phyloP scores from a whole-genome alignment of 1,140 invertebrate species.

The Manduca sexta region DNA sequence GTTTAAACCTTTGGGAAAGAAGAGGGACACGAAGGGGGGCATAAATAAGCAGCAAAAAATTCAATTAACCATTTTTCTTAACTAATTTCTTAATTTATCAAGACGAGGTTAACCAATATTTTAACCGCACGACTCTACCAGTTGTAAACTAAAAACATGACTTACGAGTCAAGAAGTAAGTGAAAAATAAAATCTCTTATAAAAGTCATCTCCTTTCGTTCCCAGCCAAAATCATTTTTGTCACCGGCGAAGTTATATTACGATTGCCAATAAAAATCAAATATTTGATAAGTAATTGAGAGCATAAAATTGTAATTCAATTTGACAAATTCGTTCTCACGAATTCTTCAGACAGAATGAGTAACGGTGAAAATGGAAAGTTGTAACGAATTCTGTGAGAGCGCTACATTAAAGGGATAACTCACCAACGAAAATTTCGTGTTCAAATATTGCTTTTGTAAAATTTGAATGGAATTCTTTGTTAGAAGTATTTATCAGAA shows the following conservation, averaged over 20 bases:
- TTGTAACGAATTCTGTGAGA: constrained; percentile 16
- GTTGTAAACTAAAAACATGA: too few relatives aligned
- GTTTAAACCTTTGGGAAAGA: too few relatives aligned
- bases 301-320: constrained; percentile 14
- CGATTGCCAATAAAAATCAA: not conserved
- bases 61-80: too few relatives aligned
- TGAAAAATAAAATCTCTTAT: not conserved
- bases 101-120: too few relatives aligned
- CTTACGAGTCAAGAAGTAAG: too few relatives aligned
- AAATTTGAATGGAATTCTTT: constrained; percentile 30
- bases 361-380: constrained; percentile 18
- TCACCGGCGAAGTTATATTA: not conserved
- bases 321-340: constrained; percentile 16
- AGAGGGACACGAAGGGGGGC: too few relatives aligned
- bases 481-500: constrained; percentile 21
- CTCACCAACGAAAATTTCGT: constrained; percentile 20
- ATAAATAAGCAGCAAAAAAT: too few relatives aligned
- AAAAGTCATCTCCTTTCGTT: not conserved
- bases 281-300: constrained; percentile 2
- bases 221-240: not conserved
- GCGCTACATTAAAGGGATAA: constrained; percentile 28
- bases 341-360: constrained; percentile 16
- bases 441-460: constrained; percentile 24
- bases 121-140: too few relatives aligned
- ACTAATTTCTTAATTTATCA: constrained; percentile 1